Evolutionary conservation across 2,797 vertebrate species (phyloP).

Genomic region (Acanthiza pusilla): DNA sequence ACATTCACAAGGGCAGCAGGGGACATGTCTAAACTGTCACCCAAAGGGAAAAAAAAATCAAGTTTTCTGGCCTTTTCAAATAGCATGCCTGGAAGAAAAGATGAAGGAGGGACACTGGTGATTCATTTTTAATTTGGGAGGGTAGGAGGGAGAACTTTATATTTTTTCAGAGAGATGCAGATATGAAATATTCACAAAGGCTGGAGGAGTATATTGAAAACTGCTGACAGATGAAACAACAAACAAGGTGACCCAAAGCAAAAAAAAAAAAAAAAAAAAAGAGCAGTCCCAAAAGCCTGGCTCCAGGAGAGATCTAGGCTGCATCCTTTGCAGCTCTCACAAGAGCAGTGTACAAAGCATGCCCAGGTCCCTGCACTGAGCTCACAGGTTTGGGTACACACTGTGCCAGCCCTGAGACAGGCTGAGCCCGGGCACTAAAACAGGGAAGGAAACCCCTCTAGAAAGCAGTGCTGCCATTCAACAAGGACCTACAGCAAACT

Average conservation of each 20-base stretch:
- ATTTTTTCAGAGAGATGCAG: not conserved
- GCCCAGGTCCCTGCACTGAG: not conserved
- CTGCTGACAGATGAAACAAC: not conserved
- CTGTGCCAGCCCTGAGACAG: not conserved
- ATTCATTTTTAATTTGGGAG: not conserved
- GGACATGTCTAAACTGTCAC: not conserved
- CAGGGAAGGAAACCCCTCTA: not conserved
- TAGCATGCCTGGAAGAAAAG: not conserved
- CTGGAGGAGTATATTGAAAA: not conserved
- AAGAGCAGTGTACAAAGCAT: accelerated
- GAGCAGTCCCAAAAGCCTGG: not conserved
- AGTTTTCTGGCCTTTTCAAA: not conserved
- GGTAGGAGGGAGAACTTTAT: not conserved
- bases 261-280: not conserved
- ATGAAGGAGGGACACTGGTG: accelerated
- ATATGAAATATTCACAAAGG: not conserved
- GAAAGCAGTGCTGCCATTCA: not conserved
- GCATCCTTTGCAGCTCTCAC: not conserved
- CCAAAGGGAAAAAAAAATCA: accelerated
- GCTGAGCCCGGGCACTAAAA: not conserved
- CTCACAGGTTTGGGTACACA: not conserved
- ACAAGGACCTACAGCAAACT: not conserved
- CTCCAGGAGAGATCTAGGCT: not conserved
- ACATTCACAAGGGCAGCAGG: not conserved
- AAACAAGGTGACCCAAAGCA: not conserved